Conservation (phyloP, 2,888 invertebrate species). For the Ectropis crepuscularia region DNA sequence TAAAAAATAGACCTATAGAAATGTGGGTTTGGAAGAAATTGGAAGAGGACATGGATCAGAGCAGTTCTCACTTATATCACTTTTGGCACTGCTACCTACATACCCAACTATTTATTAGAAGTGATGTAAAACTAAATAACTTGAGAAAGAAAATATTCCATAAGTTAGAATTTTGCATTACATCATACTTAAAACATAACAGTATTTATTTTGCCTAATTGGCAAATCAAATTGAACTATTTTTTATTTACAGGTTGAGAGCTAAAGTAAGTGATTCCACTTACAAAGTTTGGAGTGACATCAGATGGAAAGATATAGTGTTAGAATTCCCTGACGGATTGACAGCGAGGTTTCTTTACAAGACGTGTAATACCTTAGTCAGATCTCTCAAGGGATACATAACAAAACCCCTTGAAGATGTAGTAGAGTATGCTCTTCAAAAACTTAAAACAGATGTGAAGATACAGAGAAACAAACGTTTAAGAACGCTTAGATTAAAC, state of each 20-base stretch:
- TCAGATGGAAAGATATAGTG: slow-evolving; percentile 67
- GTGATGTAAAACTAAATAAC: slow-evolving; percentile 58
- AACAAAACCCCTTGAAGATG: slow-evolving; percentile 53
- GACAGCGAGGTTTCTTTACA: slow-evolving; percentile 62
- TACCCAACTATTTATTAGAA: slow-evolving; percentile 66
- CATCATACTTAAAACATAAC: too few species aligned
- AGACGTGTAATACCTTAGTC: slow-evolving; percentile 42
- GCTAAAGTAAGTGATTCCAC: slow-evolving; percentile 38
- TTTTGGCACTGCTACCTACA: slow-evolving; percentile 69
- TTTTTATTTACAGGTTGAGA: slow-evolving; percentile 56
- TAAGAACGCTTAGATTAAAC: slow-evolving; percentile 60
- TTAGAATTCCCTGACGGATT: slow-evolving; percentile 66
- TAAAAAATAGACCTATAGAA: slow-evolving; percentile 62
- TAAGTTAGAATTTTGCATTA: slow-evolving; percentile 51
- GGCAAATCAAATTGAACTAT: too few species aligned
- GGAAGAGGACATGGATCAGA: slow-evolving; percentile 58
- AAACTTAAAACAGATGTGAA: slow-evolving; percentile 34
- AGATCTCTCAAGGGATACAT: slow-evolving; percentile 45
- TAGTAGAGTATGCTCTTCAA: slow-evolving; percentile 52
- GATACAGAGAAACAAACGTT: slow-evolving; percentile 50
- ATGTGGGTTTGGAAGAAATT: slow-evolving; percentile 63
- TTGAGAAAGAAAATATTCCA: slow-evolving; percentile 57
- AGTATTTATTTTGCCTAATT: too few species aligned
- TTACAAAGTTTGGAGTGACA: slow-evolving; percentile 70
- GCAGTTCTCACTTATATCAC: slow-evolving; percentile 53